Evolutionary conservation across 2,113 vertebrate genomes (phyloP), one percentile per base, ranked within the genome.

Genomic region (Callionymus lyra): DNA sequence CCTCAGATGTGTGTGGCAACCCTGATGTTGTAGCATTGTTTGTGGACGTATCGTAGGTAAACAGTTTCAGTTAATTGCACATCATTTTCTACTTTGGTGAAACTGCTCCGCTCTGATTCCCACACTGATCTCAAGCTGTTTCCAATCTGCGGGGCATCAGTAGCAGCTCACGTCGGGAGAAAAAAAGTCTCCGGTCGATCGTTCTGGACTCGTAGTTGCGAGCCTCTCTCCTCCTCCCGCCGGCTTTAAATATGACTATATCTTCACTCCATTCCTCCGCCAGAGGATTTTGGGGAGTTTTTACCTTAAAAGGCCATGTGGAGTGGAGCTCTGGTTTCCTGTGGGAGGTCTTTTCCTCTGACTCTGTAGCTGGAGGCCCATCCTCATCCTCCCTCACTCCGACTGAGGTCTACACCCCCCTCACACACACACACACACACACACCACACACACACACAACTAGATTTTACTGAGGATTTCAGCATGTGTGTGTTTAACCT

Each of bases 261-360:
- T 70, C 50, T 58, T 60, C 38, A 52, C 48, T 34, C 44, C 53
- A 38, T 70, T 79, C 72, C 73, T 73, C 27, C 41, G 65, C 10
- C 56, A 66, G 59, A 33, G 45, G 55, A 58, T 72, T 80, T 82
- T 79, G 50, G 61, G 75, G 64, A 68, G 68, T 61, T 77, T 81
- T 81, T 78, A 80, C 80, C 80, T 76, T 82, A 81, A 80, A 82
- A 79, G 80, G 80, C 70, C 69, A 82, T 82, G 72, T 47, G 48
- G 59, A 80, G 74, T 36, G 41, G 53, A 76, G 43, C 3, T 10
- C 67, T 56, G 47, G 70, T 64, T 81, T 82, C 80, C 80, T 77
- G 77, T 82, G 77, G 82, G 82, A 73, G 80, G 80, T 64, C 36
- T 62, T 74, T 76, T 49, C 56, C 45, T 53, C 47, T 61, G 61